These are phyloP conservation scores for Clytia hemisphaerica DNA, from an alignment of 30 jellyfish, hydroid and myxozoan genomes.

Conservation along the genomic window DNA sequence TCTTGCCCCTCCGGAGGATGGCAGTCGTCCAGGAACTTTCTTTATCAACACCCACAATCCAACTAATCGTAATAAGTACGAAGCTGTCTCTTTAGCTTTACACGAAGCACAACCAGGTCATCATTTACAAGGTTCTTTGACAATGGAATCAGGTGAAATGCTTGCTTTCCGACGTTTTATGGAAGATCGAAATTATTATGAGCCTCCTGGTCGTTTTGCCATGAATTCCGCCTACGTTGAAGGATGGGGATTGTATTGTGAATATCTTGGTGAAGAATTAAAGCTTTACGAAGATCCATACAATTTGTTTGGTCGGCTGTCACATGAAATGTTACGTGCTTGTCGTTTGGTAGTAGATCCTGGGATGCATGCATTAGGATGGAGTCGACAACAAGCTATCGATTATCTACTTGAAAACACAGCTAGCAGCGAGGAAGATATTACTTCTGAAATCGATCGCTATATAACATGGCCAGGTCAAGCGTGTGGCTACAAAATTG, in stretches of 20 bases:
- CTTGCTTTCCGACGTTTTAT: conserved; percentile 64
- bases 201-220: conserved; percentile 81
- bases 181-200: conserved; percentile 69
- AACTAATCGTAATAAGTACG: conserved; percentile 52
- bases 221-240: conserved; percentile 71
- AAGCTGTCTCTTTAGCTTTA: conserved; percentile 68
- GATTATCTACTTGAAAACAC: conserved; percentile 61
- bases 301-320: conserved; percentile 69
- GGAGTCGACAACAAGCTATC: conserved; percentile 76
- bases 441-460: conserved; percentile 77
- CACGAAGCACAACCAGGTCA: conserved; percentile 98
- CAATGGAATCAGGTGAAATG: conserved; percentile 48
- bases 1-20: conserved; percentile 71
- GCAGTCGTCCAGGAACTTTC: conserved; percentile 85
- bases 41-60: conserved; percentile 61
- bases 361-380: conserved; percentile 82
- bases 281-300: conserved; percentile 58
- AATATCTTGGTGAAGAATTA: conserved; percentile 87
- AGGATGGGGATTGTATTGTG: conserved; percentile 96
- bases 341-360: conserved; percentile 88
- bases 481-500: conserved; percentile 75
- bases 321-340: conserved; percentile 92
- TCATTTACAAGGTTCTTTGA: conserved; percentile 53
- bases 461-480: conserved; percentile 97
- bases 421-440: conserved; percentile 52